phyloP scores from a whole-genome alignment of 2,888 invertebrate genomes.

The Archaeoteleia sp. region DNA sequence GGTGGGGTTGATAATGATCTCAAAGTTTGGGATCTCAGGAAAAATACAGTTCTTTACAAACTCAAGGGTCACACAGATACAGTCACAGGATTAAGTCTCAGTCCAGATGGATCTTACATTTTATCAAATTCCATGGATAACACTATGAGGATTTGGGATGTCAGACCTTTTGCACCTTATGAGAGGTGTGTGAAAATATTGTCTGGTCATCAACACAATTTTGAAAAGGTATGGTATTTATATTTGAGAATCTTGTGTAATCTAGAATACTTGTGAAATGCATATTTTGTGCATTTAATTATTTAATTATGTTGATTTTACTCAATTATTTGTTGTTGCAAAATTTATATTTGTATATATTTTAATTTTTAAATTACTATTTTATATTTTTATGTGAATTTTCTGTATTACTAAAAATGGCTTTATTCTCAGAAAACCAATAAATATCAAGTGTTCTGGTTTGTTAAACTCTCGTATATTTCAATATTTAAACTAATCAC shows the following conservation, averaged over 20 bases:
- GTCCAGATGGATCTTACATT: slow-evolving; percentile 90
- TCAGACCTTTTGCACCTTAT: slow-evolving; percentile 93
- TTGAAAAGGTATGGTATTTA: slow-evolving; percentile 83
- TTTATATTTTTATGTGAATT: not conserved
- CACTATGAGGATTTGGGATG: slow-evolving; percentile 96
- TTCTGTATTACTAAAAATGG: no score
- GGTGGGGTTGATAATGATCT: slow-evolving; percentile 97
- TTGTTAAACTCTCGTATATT: not conserved
- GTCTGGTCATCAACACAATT: slow-evolving; percentile 96
- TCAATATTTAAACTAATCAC: not conserved
- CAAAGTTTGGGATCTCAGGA: slow-evolving; percentile 97
- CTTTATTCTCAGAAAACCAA: not conserved
- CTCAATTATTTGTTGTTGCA: no score
- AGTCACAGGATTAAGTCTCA: slow-evolving; percentile 91
- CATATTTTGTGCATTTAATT: no score
- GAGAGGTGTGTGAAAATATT: slow-evolving; percentile 95
- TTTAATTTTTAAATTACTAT: no score
- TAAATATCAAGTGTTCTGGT: no score
- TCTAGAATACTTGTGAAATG: no score
- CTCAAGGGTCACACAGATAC: slow-evolving; percentile 97
- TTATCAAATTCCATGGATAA: slow-evolving; percentile 98
- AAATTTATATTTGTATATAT: no score
- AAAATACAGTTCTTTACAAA: slow-evolving; percentile 87
- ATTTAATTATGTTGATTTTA: no score
- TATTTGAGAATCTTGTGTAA: no score